Percentiles rank a stretch among this genome's conserved stretches.
Evolutionary conservation across 2,113 vertebrate species (phyloP).

Genomic region (Vulpes lagopus): DNA sequence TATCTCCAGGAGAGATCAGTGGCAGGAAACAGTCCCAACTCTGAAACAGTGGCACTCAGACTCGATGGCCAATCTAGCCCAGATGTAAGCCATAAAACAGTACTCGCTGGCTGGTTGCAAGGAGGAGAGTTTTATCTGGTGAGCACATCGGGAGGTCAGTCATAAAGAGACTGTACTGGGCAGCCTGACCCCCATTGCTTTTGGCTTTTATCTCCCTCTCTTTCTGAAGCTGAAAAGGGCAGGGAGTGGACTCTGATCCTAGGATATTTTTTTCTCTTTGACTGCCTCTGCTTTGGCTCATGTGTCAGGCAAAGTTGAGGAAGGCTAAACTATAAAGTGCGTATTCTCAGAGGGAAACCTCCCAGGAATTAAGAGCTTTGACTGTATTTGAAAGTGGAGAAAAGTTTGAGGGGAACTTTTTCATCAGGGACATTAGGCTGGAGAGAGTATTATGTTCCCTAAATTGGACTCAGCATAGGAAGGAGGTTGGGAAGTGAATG

Average conservation of each 20-base stretch:
- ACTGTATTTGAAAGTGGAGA: background rate
- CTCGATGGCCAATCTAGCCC: slow-evolving; percentile 35
- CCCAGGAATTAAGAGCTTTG: background rate
- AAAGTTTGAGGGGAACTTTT: background rate
- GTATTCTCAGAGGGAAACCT: slow-evolving; percentile 27
- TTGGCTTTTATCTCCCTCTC: slow-evolving; percentile 56
- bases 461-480: background rate
- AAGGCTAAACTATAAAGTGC: background rate
- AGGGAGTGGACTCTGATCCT: slow-evolving; percentile 24
- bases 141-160: slow-evolving; percentile 73
- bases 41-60: slow-evolving; percentile 67
- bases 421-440: background rate
- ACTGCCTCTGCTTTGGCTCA: slow-evolving; percentile 68
- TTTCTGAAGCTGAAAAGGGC: slow-evolving; percentile 52
- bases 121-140: slow-evolving; percentile 70
- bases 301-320: slow-evolving; percentile 57
- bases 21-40: slow-evolving; percentile 53
- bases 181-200: slow-evolving; percentile 75
- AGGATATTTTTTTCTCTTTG: slow-evolving; percentile 2
- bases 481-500: background rate
- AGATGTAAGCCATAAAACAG: slow-evolving; percentile 75
- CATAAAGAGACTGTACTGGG: slow-evolving; percentile 67
- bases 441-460: background rate
- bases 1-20: slow-evolving; percentile 61
- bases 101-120: background rate